A percentile compares a stretch with the other conserved stretches of the same genome.
Evolutionary conservation across 1,140 invertebrate genomes (phyloP).

Genomic region (Dendrolimus punctatus): DNA sequence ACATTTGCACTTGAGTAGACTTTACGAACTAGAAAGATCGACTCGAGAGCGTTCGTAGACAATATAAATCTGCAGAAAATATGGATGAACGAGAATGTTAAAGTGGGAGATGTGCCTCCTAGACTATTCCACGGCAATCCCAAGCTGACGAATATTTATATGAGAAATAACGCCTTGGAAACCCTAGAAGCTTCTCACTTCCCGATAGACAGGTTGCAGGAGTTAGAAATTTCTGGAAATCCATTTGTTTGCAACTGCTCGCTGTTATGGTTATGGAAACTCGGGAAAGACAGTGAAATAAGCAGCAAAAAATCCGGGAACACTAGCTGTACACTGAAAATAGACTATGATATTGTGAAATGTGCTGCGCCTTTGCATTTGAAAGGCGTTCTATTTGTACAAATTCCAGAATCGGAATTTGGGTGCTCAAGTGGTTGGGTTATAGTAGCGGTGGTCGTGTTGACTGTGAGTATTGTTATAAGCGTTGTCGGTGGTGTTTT

Average conservation of each 20-base stretch:
- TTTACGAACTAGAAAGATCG: constrained; percentile 78
- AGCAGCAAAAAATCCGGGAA: constrained; percentile 46
- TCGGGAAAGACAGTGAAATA: constrained; percentile 73
- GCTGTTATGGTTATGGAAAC: constrained; percentile 87
- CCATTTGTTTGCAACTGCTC: constrained; percentile 91
- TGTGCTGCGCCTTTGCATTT: constrained; percentile 72
- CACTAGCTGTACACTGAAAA: constrained; percentile 51
- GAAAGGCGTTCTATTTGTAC: constrained; percentile 59
- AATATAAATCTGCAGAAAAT: constrained; percentile 87
- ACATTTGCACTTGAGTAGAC: constrained; percentile 79
- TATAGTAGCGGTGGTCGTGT: constrained; percentile 69
- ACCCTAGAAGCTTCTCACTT: constrained; percentile 85
- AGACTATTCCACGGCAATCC: constrained; percentile 84
- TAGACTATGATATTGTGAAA: constrained; percentile 70
- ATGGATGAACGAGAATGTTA: constrained; percentile 83
- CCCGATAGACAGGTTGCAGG: constrained; percentile 81
- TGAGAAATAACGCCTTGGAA: constrained; percentile 80
- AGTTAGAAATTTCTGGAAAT: constrained; percentile 83
- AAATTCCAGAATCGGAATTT: constrained; percentile 74
- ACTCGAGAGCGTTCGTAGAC: constrained; percentile 85
- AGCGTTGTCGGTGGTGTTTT: constrained; percentile 71
- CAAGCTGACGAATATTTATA: constrained; percentile 80
- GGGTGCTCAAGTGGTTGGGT: constrained; percentile 76
- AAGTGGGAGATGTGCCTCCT: constrained; percentile 78
- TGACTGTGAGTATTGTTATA: constrained; percentile 72